phyloP scores from a whole-genome alignment of 2,797 vertebrate genomes.

The Enteromius trimaculatus region DNA sequence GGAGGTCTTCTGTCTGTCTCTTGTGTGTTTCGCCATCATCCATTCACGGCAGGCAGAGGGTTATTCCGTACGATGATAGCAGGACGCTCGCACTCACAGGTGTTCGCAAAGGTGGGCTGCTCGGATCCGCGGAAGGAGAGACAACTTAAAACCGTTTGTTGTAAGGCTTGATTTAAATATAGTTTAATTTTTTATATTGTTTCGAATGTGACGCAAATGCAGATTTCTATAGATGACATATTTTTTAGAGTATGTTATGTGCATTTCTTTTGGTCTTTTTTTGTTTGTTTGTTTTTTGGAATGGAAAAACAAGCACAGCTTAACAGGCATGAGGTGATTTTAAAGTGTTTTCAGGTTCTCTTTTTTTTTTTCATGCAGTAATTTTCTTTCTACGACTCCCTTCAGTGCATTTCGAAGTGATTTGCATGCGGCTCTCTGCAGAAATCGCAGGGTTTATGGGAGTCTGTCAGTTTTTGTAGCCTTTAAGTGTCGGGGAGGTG shows the following conservation, averaged over 20 bases:
- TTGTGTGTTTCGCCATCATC: conserved; percentile 38
- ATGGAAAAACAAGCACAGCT: conserved; percentile 55
- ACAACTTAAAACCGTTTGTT: conserved; percentile 52
- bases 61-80: conserved; percentile 33
- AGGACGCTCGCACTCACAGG: not conserved
- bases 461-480: conserved; percentile 63
- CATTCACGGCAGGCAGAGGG: conserved; percentile 48
- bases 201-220: conserved; percentile 66
- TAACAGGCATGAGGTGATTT: conserved; percentile 48
- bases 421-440: conserved; percentile 55
- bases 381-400: conserved; percentile 60
- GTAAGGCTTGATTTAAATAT: conserved; percentile 62
- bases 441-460: conserved; percentile 52
- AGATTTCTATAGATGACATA: conserved; percentile 58
- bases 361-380: conserved; percentile 66
- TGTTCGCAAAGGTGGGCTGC: conserved; percentile 32
- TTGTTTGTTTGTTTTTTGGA: conserved; percentile 23
- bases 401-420: conserved; percentile 66
- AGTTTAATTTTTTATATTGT: conserved; percentile 55
- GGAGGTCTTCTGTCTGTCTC: conserved; percentile 20
- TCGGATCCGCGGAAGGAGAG: conserved; percentile 8
- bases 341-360: conserved; percentile 64
- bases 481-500: conserved; percentile 58
- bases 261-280: conserved; percentile 26
- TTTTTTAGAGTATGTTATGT: conserved; percentile 56